Conservation (phyloP, 2,113 vertebrate genomes). For the Pollachius pollachius region DNA sequence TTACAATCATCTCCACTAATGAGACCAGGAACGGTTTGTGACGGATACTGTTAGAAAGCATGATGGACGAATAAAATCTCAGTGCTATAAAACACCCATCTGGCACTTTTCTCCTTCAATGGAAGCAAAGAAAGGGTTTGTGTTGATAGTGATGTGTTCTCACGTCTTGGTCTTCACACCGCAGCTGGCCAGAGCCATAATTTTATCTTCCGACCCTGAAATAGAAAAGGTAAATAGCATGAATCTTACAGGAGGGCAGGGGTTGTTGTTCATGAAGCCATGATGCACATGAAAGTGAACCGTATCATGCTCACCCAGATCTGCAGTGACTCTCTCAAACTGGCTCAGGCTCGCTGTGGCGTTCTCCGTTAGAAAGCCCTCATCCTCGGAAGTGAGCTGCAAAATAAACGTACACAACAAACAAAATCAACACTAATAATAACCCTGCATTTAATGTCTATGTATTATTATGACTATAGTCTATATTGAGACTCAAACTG, state of each 20-base stretch:
- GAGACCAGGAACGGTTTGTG: constrained; percentile 34
- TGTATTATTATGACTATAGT: not conserved
- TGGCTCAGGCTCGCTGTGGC: constrained; percentile 88
- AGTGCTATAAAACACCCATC: constrained; percentile 39
- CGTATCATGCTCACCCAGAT: constrained; percentile 77
- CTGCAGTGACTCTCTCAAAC: constrained; percentile 90
- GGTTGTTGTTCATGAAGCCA: not conserved
- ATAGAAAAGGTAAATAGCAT: constrained; percentile 3
- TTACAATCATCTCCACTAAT: constrained; percentile 34
- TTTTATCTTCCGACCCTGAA: constrained; percentile 94
- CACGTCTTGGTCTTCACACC: constrained; percentile 85
- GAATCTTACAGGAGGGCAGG: not conserved
- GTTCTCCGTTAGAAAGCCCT: constrained; percentile 86
- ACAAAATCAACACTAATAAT: not conserved
- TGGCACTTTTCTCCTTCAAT: constrained; percentile 43
- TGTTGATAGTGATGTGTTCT: not conserved
- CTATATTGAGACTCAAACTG: not conserved
- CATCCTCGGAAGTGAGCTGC: constrained; percentile 88
- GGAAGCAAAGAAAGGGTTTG: not conserved
- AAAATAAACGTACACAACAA: constrained; percentile 6
- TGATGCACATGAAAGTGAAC: not conserved
- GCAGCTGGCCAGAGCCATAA: constrained; percentile 92
- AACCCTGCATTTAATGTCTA: not conserved
- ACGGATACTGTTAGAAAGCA: constrained; percentile 54
- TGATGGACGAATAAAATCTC: constrained; percentile 9